These are phyloP conservation scores for Dendrocopos noguchii DNA, from an alignment of 2,113 vertebrate genomes.

Conservation along the genomic window DNA sequence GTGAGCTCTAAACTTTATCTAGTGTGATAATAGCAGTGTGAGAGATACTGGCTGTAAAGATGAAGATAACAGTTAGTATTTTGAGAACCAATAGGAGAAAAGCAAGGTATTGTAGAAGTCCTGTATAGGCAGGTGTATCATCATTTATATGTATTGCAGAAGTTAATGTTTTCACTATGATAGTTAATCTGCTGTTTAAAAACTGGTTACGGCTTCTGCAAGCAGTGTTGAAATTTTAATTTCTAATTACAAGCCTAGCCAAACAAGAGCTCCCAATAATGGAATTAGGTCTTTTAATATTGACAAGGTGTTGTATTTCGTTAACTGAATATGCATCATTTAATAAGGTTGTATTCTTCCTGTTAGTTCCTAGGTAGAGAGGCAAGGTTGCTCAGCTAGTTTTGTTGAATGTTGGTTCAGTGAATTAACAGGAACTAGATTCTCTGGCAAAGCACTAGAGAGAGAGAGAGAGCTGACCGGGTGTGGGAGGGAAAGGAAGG, in stretches of 20 bases:
- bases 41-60: background rate
- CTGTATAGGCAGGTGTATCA: background rate
- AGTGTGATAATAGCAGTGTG: background rate
- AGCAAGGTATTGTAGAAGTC: background rate
- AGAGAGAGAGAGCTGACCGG: background rate
- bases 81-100: background rate
- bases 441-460: background rate
- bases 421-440: slow-evolving; percentile 22
- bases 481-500: rapidly evolving
- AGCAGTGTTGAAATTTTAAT: background rate
- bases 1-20: background rate
- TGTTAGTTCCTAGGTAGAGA: background rate
- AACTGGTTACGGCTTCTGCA: background rate
- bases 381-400: background rate
- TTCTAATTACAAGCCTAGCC: background rate
- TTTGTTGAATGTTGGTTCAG: background rate
- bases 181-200: background rate
- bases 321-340: background rate
- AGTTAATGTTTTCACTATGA: background rate
- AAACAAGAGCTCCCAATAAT: background rate
- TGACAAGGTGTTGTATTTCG: background rate
- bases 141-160: background rate
- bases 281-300: background rate
- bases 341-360: background rate
- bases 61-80: background rate